Evolutionary conservation across 2,797 vertebrate genomes (phyloP), one percentile per base, ranked within the genome.

Genomic region (Characodon lateralis): DNA sequence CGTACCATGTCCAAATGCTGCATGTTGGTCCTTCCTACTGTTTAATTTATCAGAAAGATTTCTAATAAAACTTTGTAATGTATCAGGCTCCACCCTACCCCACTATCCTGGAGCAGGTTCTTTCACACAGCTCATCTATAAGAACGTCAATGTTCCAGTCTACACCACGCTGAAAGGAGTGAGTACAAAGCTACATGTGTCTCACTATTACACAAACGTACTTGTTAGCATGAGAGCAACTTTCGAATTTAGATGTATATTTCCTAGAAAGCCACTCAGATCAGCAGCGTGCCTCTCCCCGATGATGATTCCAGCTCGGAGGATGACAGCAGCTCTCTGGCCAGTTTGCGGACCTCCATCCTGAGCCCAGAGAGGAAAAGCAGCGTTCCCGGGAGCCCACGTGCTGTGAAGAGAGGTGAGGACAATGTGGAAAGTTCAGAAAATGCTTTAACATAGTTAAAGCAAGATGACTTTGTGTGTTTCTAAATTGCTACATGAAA

Each of bases 221-320:
- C 28, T 35, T 68, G 13, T 41, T 24, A 18, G 39, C 13, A 18
- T 16, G 39, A 35, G 66, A 50, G 20, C 8, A 5, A 18, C 16
- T 72, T 59, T 31, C 7, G 26, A 50, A n/a, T 69, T 58, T 50
- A 55, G 35, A 2, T 61, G 1, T 76, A 0, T 66, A 3, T 76
- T 31, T 68, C 71, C 41, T 13, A 99, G 98, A 99, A 96, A 95
- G 98, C 97, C 90, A 97, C 95, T 6, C 97, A 98, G 94, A 97
- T 99, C 94, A 99, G 98, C 95, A 97, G 87, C 0, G 87, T 96
- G 7, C 98, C 98, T 82, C 96, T 98, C 20, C 91, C 94, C n/a
- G 98, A 99, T 0, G 97, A 98, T 14, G 97, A 98, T 86, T 99
- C 98, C 0, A 96, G 97, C 1, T 99, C 98, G 0, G 98, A 99